A percentile compares a stretch with the other conserved stretches of the same genome.
Evolutionary conservation across 2,888 invertebrate genomes (phyloP).

Genomic region (Eupithecia subfuscata): DNA sequence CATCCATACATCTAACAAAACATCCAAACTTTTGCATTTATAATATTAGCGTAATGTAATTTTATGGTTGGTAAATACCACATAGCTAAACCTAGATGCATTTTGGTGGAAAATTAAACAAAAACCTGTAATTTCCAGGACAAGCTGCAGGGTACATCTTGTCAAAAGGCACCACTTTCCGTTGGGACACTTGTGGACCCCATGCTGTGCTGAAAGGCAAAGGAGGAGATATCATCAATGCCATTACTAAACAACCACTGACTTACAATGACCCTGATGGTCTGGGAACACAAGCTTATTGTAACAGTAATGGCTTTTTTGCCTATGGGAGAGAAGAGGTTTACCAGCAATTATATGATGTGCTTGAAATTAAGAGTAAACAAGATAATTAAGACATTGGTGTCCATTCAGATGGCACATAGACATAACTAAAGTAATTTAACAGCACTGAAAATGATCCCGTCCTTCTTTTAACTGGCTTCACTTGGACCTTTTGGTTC

Average conservation of each 20-base stretch:
- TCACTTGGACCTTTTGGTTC: too few relatives aligned
- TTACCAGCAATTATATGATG: conserved; percentile 36
- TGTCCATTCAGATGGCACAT: neutral
- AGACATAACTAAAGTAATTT: neutral
- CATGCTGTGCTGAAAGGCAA: conserved; percentile 91
- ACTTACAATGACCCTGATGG: conserved; percentile 65
- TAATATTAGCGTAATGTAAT: too few relatives aligned
- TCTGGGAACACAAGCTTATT: conserved; percentile 63
- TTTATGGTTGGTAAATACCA: neutral
- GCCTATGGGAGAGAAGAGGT: conserved; percentile 60
- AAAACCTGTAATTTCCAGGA: conserved; percentile 52
- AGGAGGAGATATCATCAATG: conserved; percentile 88
- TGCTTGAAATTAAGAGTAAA: neutral
- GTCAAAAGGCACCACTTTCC: conserved; percentile 91
- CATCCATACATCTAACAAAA: too few relatives aligned
- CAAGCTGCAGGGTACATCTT: conserved; percentile 87
- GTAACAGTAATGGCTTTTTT: conserved; percentile 71
- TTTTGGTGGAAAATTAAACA: neutral
- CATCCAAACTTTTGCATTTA: too few relatives aligned
- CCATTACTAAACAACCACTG: conserved; percentile 55
- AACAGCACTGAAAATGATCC: neutral
- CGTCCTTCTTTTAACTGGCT: too few relatives aligned
- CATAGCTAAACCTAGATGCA: neutral
- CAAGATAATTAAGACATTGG: neutral
- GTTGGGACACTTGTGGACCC: conserved; percentile 97